Percentiles rank a stretch among this genome's conserved stretches.
Evolutionary conservation across 2,113 vertebrate genomes (phyloP).

Genomic region (Megaceryle maxima): DNA sequence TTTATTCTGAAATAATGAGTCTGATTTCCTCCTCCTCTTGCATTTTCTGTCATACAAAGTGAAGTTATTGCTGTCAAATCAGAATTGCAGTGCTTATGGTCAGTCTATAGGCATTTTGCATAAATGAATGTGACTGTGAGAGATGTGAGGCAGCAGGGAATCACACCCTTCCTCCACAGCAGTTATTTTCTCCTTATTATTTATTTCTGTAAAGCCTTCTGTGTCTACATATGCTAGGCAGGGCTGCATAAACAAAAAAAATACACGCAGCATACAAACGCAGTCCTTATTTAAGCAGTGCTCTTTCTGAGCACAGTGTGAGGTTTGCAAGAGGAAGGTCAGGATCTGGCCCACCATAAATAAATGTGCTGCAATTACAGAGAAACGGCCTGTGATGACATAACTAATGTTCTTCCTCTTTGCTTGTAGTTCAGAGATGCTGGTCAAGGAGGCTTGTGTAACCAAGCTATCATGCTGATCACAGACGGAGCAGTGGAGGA

Average conservation of each 20-base stretch:
- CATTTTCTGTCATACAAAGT: neutral
- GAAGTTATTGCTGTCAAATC: slow-evolving; percentile 18
- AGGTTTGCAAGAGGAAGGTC: neutral
- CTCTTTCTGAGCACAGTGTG: neutral
- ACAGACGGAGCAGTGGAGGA: slow-evolving; percentile 94
- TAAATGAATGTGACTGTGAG: neutral
- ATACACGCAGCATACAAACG: neutral
- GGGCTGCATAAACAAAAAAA: neutral
- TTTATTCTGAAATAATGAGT: neutral
- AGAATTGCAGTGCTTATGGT: neutral
- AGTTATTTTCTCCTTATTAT: neutral
- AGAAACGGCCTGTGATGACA: neutral
- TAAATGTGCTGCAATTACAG: neutral
- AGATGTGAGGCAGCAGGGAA: neutral
- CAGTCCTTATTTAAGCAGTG: neutral
- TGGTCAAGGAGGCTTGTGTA: slow-evolving; percentile 90
- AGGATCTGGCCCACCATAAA: neutral
- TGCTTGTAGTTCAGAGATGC: slow-evolving; percentile 74
- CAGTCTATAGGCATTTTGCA: neutral
- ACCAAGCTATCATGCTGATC: slow-evolving; percentile 97
- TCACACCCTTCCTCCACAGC: neutral
- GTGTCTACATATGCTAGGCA: neutral
- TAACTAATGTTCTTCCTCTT: neutral
- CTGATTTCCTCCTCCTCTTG: neutral
- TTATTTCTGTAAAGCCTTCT: neutral